Evolutionary conservation across 2,113 vertebrate species (phyloP).

Genomic region (Centropristis striata): DNA sequence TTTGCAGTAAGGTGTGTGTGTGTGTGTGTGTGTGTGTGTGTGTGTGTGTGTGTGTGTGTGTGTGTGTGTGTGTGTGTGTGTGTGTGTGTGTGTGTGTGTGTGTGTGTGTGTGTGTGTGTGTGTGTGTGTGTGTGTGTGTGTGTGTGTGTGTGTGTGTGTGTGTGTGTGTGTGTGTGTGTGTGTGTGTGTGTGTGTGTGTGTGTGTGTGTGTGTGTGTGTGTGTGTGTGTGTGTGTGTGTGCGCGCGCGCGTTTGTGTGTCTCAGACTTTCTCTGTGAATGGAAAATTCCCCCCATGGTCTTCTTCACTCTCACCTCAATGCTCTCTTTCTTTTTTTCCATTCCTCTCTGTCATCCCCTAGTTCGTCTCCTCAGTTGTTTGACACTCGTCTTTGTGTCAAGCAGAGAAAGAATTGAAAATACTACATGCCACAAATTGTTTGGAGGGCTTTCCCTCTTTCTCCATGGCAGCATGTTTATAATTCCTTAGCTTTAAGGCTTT

Average conservation of each 20-base stretch:
- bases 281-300: slow-evolving; percentile 85
- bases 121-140: slow-evolving; percentile 64
- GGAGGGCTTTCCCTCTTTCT: slow-evolving; percentile 62
- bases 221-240: slow-evolving; percentile 61
- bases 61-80: neutral
- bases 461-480: slow-evolving; percentile 76
- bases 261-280: slow-evolving; percentile 73
- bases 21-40: slow-evolving; percentile 61
- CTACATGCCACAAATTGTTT: slow-evolving; percentile 81
- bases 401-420: slow-evolving; percentile 81
- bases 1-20: neutral
- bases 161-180: too few species aligned
- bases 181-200: too few species aligned
- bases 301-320: slow-evolving; percentile 77
- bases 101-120: neutral
- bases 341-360: slow-evolving; percentile 71
- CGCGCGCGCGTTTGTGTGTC: slow-evolving; percentile 33
- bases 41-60: slow-evolving; percentile 63
- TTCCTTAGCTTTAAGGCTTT: slow-evolving; percentile 76
- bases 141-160: slow-evolving; percentile 55
- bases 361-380: slow-evolving; percentile 77
- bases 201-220: slow-evolving; percentile 73
- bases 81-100: slow-evolving; percentile 61
- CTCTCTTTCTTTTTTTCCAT: slow-evolving; percentile 51
- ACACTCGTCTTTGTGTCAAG: slow-evolving; percentile 81